Base-by-base conservation (phyloP, 1,140 invertebrate species). In the Heterodera carotae region DNA sequence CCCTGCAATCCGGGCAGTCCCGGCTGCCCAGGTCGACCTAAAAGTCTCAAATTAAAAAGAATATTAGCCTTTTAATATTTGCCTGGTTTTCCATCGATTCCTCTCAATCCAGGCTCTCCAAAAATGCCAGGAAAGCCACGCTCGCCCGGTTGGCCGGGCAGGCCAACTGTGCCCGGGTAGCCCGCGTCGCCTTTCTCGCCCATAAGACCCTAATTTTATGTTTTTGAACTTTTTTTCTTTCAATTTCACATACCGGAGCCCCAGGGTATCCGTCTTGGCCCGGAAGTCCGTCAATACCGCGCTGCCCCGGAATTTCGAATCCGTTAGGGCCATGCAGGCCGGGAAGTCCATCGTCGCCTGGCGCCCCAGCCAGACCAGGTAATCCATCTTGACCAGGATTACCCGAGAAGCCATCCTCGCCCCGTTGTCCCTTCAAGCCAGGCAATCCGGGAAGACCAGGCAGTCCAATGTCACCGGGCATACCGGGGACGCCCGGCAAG, bases 171-270 rank as follows among this genome's bases (percentile, higher is more conserved):
- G 25, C 86, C 85, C 59, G 83, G 83, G 31, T 77, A 72, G 33
- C 81, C 85, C 34, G 93, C 92, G 66, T 91, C 89, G 53, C 94
- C 94, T 85, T 92, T 90, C 53, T 81, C 68, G 25, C 82, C 82
- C n/a, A 56, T 18, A 12, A 70, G 22, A 66, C 33, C 62, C 62
- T 66, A 31, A 22, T 22, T 22, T 22, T 22, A n/a, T n/a, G 1
- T 56, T 56, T 15, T 56, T 56, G 48, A 22, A 22, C 0, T 0
- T 22, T 56, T 56, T 22, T 25, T 12, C 39, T 22, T 56, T 22
- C 5, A 22, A 56, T 56, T 56, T 15, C 15, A 56, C 18, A 22
- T 83, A 80, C 48, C 39, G 83, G 69, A 10, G 95, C 93, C 5
- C 79, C 79, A 31, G 39, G 48, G 4, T 27, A 53, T 31, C 79